Evolutionary conservation across 2,888 invertebrate genomes (phyloP).

Genomic region (Aspidiotus rigidus): DNA sequence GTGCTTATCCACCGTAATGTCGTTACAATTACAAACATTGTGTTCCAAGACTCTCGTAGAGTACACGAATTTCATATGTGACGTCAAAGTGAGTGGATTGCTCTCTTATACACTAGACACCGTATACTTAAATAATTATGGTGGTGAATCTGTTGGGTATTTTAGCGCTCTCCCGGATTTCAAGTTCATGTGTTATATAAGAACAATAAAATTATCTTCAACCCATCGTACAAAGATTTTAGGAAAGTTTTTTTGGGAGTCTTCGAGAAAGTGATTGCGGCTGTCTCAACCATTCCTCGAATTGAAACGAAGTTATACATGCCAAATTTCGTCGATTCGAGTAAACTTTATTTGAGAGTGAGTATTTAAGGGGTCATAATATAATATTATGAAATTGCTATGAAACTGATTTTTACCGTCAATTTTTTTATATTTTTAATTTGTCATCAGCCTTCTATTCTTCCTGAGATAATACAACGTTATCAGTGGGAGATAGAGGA

Average conservation of each 20-base stretch:
- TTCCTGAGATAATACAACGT: slow-evolving; percentile 51
- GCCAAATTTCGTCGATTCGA: slow-evolving; percentile 43
- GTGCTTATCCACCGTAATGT: slow-evolving; percentile 78
- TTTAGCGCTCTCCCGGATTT: slow-evolving; percentile 21
- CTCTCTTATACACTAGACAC: too few species aligned
- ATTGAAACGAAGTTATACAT: slow-evolving; percentile 70
- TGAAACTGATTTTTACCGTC: slow-evolving; percentile 36
- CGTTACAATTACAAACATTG: slow-evolving; percentile 71
- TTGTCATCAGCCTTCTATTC: slow-evolving; percentile 15
- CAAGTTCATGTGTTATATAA: slow-evolving; percentile 25
- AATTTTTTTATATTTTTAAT: background rate
- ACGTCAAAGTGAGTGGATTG: slow-evolving; percentile 14
- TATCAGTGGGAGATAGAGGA: slow-evolving; percentile 55
- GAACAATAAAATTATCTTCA: slow-evolving; percentile 24
- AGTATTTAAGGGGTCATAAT: background rate
- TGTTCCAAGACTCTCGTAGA: slow-evolving; percentile 70
- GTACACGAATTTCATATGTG: slow-evolving; percentile 60
- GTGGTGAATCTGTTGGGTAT: background rate
- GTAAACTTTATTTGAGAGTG: too few species aligned
- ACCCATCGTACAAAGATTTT: slow-evolving; percentile 44
- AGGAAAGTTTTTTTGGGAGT: slow-evolving; percentile 58
- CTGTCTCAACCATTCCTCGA: slow-evolving; percentile 62
- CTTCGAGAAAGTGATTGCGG: slow-evolving; percentile 64
- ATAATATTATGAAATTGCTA: slow-evolving; percentile 43
- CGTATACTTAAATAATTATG: background rate